Evolutionary conservation across 2,113 vertebrate genomes (phyloP).

Genomic region (Campylomormyrus tamandua): DNA sequence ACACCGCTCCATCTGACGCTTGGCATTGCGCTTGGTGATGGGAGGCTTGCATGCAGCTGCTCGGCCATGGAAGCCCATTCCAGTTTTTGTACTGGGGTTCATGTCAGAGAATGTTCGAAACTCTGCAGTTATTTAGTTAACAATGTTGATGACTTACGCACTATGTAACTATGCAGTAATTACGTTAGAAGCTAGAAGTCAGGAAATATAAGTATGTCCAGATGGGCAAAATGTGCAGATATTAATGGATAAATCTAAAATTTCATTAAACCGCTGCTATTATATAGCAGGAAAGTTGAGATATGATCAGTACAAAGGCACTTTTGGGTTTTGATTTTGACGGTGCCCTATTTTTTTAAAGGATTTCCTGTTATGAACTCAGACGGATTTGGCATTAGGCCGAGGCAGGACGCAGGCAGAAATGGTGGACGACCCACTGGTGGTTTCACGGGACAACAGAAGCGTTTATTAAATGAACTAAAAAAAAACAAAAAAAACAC

Average conservation of each 20-base stretch:
- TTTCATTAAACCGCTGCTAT: background rate
- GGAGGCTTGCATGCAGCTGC: too few species aligned
- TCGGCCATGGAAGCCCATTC: background rate
- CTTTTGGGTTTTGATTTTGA: background rate
- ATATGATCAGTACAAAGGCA: background rate
- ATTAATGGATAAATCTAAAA: background rate
- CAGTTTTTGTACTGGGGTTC: background rate
- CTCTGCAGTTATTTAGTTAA: background rate
- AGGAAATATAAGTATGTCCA: background rate
- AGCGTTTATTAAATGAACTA: too few species aligned
- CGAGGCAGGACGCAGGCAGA: too few species aligned
- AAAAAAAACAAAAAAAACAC: too few species aligned
- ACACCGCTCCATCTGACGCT: background rate
- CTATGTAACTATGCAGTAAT: too few species aligned
- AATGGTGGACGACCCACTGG: too few species aligned
- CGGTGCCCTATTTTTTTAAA: background rate
- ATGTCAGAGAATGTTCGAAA: background rate
- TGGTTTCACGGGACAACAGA: too few species aligned
- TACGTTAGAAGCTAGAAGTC: background rate
- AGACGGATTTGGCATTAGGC: too few species aligned
- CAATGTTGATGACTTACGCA: too few species aligned
- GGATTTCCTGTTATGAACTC: background rate
- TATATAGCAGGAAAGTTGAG: background rate
- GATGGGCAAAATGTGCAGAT: background rate
- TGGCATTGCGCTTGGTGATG: background rate